Conservation (phyloP, 1,140 invertebrate genomes). For the Brachionus rotundiformis region DNA sequence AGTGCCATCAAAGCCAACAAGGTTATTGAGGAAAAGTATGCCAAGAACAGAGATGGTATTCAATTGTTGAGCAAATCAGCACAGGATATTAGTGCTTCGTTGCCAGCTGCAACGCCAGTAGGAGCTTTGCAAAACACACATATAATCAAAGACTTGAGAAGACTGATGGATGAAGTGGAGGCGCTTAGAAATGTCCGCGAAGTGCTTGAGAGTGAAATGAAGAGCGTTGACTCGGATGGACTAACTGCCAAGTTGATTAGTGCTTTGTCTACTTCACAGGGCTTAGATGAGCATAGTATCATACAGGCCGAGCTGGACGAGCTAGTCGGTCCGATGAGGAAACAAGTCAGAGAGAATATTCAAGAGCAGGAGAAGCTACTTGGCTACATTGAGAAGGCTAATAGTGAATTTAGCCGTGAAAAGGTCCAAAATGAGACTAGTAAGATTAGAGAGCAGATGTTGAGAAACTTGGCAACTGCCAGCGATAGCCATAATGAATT, state of each 20-base stretch:
- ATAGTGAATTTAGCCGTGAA: conserved; percentile 74
- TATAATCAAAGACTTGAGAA: conserved; percentile 72
- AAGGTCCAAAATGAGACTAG: conserved; percentile 68
- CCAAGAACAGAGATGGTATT: conserved; percentile 77
- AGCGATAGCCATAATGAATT: conserved; percentile 89
- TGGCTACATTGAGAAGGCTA: conserved; percentile 73
- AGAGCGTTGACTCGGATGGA: conserved; percentile 75
- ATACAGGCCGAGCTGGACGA: conserved; percentile 76
- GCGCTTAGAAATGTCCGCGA: conserved; percentile 84
- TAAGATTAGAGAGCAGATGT: conserved; percentile 73
- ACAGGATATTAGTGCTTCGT: conserved; percentile 62
- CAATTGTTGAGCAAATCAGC: conserved; percentile 77
- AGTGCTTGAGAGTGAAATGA: conserved; percentile 81
- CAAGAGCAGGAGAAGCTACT: conserved; percentile 77
- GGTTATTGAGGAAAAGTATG: conserved; percentile 82
- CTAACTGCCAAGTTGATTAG: conserved; percentile 76
- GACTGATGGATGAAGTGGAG: conserved; percentile 84
- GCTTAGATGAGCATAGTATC: conserved; percentile 80
- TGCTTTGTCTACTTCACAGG: conserved; percentile 79
- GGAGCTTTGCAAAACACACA: conserved; percentile 59
- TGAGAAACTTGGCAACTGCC: conserved; percentile 82
- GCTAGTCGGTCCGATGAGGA: conserved; percentile 78
- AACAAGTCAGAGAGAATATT: conserved; percentile 74
- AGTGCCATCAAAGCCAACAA: conserved; percentile 80
- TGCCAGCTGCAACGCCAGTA: conserved; percentile 62